Percentiles rank a stretch among this genome's conserved stretches.
Conservation (phyloP, 2,888 invertebrate species). For the Tortrix viridana region DNA sequence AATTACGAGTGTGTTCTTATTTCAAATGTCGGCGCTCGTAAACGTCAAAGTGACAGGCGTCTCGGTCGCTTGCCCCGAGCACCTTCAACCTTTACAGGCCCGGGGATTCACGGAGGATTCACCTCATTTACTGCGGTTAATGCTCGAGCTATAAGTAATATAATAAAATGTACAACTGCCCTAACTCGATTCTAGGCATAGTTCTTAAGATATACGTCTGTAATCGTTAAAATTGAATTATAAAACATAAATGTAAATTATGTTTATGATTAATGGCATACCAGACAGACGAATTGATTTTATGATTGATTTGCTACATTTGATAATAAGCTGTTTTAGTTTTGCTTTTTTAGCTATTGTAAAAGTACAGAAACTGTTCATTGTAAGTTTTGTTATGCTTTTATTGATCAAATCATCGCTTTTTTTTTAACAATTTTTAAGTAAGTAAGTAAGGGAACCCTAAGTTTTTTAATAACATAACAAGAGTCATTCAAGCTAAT, state of each 20-base stretch:
- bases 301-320: no score
- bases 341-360: no score
- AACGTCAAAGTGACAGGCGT: slow-evolving; percentile 69
- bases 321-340: no score
- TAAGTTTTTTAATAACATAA: no score
- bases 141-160: slow-evolving; percentile 20
- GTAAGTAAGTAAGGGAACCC: no score
- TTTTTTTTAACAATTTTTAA: no score
- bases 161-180: slow-evolving; percentile 23
- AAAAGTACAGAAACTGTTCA: no score
- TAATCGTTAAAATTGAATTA: neutral
- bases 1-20: slow-evolving; percentile 62
- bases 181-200: neutral
- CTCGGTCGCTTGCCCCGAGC: slow-evolving; percentile 32
- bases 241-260: neutral
- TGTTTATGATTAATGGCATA: no score
- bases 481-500: no score
- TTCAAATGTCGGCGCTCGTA: slow-evolving; percentile 68
- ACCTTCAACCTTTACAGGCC: slow-evolving; percentile 38
- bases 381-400: no score
- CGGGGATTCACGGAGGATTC: slow-evolving; percentile 41
- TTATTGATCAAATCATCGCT: no score
- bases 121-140: slow-evolving; percentile 24
- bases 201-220: slow-evolving; percentile 9
- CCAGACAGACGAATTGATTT: no score